Conservation (phyloP, 2,888 invertebrate genomes). For the Nesidiocoris tenuis region DNA sequence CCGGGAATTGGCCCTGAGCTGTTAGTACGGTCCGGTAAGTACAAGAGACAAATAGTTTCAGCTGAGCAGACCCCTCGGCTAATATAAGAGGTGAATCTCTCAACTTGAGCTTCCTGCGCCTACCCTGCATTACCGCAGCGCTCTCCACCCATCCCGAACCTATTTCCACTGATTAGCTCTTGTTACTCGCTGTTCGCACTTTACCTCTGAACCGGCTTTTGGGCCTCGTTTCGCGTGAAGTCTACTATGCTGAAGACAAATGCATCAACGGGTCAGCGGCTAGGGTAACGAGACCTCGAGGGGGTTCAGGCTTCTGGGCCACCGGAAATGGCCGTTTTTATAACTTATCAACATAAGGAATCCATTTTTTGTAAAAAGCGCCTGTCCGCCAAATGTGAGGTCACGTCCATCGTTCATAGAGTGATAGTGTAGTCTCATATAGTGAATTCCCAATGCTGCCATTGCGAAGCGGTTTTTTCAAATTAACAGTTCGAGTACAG, state of each 20-base stretch:
- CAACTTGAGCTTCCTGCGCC: not conserved
- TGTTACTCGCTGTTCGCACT: conserved; percentile 37
- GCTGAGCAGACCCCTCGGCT: conserved; percentile 16
- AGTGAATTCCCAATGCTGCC: too few species aligned
- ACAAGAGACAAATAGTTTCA: conserved; percentile 43
- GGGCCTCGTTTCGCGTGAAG: not conserved
- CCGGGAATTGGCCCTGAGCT: conserved; percentile 38
- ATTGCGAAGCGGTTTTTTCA: too few species aligned
- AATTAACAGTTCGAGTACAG: too few species aligned
- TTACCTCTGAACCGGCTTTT: conserved; percentile 19
- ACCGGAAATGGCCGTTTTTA: not conserved
- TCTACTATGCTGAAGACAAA: conserved; percentile 34
- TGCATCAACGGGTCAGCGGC: conserved; percentile 38
- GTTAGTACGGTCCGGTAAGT: conserved; percentile 44
- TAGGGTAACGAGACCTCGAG: conserved; percentile 38
- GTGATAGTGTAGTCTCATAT: too few species aligned
- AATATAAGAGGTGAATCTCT: conserved; percentile 28
- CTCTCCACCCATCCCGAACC: not conserved
- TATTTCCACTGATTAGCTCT: conserved; percentile 34
- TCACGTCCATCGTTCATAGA: too few species aligned
- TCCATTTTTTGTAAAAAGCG: too few species aligned
- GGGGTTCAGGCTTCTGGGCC: too few species aligned
- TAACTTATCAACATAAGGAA: conserved; percentile 25
- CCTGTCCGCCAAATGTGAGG: too few species aligned
- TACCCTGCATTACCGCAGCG: not conserved